These are phyloP conservation scores for Gambusia affinis DNA, from an alignment of 2,113 vertebrate genomes.

Conservation along the genomic window DNA sequence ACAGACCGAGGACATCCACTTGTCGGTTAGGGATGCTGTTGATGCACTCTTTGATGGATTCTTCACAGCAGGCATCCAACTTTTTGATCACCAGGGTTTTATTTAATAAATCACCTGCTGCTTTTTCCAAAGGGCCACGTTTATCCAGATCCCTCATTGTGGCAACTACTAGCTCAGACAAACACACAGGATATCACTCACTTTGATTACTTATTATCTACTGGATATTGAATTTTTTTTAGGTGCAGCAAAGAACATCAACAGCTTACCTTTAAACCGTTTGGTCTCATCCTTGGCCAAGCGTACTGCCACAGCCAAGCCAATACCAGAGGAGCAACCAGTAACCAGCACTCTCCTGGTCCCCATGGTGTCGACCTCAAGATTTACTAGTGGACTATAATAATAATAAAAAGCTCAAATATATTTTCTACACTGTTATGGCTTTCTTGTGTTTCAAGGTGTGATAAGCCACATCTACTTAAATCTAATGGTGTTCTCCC, in stretches of 20 bases:
- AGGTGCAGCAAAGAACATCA: not conserved
- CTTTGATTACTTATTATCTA: not conserved
- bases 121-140: slow-evolving; percentile 69
- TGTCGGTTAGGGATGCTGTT: slow-evolving; percentile 75
- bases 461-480: no score
- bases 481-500: no score
- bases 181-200: slow-evolving; percentile 2
- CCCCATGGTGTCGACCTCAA: slow-evolving; percentile 50
- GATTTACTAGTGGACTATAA: no score
- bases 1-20: slow-evolving; percentile 67
- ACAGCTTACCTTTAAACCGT: slow-evolving; percentile 81
- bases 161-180: slow-evolving; percentile 74
- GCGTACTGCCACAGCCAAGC: slow-evolving; percentile 80
- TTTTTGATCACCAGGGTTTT: slow-evolving; percentile 77
- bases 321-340: slow-evolving; percentile 87
- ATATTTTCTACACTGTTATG: no score
- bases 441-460: no score
- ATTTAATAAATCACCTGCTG: slow-evolving; percentile 70
- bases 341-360: slow-evolving; percentile 81
- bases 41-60: slow-evolving; percentile 80
- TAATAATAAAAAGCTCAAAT: no score
- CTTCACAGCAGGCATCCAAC: slow-evolving; percentile 77
- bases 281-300: slow-evolving; percentile 81
- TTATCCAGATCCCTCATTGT: slow-evolving; percentile 79
- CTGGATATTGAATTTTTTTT: not conserved